A percentile compares a stretch with the other conserved stretches of the same genome.
Evolutionary conservation across 2,888 invertebrate genomes (phyloP).

Genomic region (Caenorhabditis sp.): DNA sequence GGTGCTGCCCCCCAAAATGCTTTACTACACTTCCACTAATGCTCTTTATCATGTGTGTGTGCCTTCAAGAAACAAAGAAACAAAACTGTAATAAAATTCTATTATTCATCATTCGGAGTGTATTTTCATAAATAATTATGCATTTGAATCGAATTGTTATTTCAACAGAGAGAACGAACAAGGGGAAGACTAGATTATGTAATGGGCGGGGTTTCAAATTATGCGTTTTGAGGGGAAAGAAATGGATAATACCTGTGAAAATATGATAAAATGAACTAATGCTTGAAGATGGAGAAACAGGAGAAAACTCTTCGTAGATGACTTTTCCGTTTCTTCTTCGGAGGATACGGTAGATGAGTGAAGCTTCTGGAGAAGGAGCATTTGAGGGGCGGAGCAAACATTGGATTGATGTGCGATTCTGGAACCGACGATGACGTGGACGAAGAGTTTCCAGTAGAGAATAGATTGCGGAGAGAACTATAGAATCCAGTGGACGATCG

Average conservation of each 20-base stretch:
- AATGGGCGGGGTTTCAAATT: slow-evolving; percentile 21
- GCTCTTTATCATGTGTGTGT: slow-evolving; percentile 4
- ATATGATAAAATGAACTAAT: slow-evolving; percentile 6
- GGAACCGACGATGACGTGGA: slow-evolving; percentile 27
- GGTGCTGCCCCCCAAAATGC: slow-evolving; percentile 36
- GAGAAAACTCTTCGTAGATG: slow-evolving; percentile 61
- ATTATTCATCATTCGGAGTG: slow-evolving; percentile 16
- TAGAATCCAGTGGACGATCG: slow-evolving; percentile 43
- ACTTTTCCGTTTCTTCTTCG: slow-evolving; percentile 57
- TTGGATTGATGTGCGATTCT: slow-evolving; percentile 64
- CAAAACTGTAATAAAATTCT: slow-evolving; percentile 16
- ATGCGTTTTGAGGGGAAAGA: slow-evolving; percentile 26
- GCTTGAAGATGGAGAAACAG: slow-evolving; percentile 59
- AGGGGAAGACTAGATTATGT: slow-evolving; percentile 38
- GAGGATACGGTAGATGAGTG: slow-evolving; percentile 61
- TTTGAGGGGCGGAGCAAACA: slow-evolving; percentile 47
- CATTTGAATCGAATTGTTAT: slow-evolving; percentile 1
- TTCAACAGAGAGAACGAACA: slow-evolving; percentile 19
- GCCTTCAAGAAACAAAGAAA: slow-evolving; percentile 12
- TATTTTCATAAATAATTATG: slow-evolving; percentile 34
- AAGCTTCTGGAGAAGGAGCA: slow-evolving; percentile 53
- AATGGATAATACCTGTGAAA: slow-evolving; percentile 11
- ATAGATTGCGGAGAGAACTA: slow-evolving; percentile 42
- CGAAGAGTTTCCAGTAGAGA: slow-evolving; percentile 32
- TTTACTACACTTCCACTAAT: slow-evolving; percentile 18